phyloP scores from a whole-genome alignment of 2,797 vertebrate species.

The Picus viridis region DNA sequence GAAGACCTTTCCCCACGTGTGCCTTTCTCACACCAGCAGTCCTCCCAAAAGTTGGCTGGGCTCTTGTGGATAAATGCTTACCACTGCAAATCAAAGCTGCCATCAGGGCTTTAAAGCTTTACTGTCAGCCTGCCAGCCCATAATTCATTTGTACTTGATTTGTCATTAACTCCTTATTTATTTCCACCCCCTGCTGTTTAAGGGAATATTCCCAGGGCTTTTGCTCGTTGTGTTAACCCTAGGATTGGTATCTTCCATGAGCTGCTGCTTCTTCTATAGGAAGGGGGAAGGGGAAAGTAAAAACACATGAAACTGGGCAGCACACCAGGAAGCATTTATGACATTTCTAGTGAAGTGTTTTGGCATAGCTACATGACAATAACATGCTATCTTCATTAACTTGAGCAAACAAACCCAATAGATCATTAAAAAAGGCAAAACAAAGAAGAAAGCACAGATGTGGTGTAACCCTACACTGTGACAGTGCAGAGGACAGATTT shows the following conservation, averaged over 20 bases:
- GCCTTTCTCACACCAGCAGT: conserved; percentile 29
- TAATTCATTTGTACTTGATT: conserved; percentile 43
- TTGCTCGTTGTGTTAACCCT: conserved; percentile 22
- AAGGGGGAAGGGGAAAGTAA: conserved; percentile 50
- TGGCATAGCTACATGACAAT: conserved; percentile 76
- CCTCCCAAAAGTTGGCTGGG: not conserved
- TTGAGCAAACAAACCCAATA: conserved; percentile 77
- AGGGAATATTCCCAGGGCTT: conserved; percentile 15
- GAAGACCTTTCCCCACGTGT: not conserved
- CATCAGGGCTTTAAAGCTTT: conserved; percentile 12
- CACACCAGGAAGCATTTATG: conserved; percentile 71
- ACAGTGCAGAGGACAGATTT: conserved; percentile 6
- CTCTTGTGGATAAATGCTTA: conserved; percentile 10
- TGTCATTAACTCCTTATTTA: conserved; percentile 39
- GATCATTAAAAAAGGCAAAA: conserved; percentile 52
- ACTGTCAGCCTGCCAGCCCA: conserved; percentile 4
- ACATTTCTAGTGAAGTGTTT: conserved; percentile 76
- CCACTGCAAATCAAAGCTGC: not conserved
- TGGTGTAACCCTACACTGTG: conserved; percentile 49
- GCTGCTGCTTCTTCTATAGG: conserved; percentile 14
- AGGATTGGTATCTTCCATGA: conserved; percentile 43
- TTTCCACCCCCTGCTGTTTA: not conserved
- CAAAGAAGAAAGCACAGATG: conserved; percentile 48
- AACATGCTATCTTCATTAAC: conserved; percentile 78
- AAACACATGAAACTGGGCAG: conserved; percentile 75